These are phyloP conservation scores for Drosophila macrothrix DNA, from an alignment of 2,888 invertebrate genomes.

Conservation along the genomic window DNA sequence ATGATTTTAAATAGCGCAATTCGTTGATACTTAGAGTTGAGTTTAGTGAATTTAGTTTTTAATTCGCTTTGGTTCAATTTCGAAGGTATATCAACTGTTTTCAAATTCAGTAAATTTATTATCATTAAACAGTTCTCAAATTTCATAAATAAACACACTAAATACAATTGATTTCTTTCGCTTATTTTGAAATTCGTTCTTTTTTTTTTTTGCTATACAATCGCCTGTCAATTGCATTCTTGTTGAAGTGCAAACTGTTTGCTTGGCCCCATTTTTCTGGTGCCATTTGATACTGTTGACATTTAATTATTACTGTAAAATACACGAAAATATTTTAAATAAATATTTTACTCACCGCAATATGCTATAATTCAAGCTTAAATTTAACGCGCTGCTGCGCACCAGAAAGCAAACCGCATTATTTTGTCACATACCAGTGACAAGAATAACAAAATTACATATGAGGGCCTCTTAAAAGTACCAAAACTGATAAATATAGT, in stretches of 20 bases:
- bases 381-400: slow-evolving; percentile 26
- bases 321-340: slow-evolving; percentile 54
- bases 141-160: slow-evolving; percentile 2
- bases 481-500: background rate
- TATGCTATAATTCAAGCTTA: slow-evolving; percentile 67
- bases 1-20: slow-evolving; percentile 14
- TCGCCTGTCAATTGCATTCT: slow-evolving; percentile 22
- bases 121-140: background rate
- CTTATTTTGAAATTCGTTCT: background rate
- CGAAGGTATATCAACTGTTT: background rate
- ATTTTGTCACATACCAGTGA: slow-evolving; percentile 57
- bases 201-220: slow-evolving; percentile 8
- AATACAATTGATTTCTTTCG: background rate
- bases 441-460: background rate
- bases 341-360: slow-evolving; percentile 55
- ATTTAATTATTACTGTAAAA: slow-evolving; percentile 64
- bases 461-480: slow-evolving; percentile 8
- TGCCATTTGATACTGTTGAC: slow-evolving; percentile 68
- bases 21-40: slow-evolving; percentile 5
- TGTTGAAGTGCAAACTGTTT: slow-evolving; percentile 25
- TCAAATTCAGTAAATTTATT: background rate
- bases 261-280: slow-evolving; percentile 23
- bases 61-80: background rate
- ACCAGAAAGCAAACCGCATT: slow-evolving; percentile 57
- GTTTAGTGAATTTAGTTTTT: background rate